Evolutionary conservation across 1,140 invertebrate genomes (phyloP).

Genomic region (Drosophila arawakana): DNA sequence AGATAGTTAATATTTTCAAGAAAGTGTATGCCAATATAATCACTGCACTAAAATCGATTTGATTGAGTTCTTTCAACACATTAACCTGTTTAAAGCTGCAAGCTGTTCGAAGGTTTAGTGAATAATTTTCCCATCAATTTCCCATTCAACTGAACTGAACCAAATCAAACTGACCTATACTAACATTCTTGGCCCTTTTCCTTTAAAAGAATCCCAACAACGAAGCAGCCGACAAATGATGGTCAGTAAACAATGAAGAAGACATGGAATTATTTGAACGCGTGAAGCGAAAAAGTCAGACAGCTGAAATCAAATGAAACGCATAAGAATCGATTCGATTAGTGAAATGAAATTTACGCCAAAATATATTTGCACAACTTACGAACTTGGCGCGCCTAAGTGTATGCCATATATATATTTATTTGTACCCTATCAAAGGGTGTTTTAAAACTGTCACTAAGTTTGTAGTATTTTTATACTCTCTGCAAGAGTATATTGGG

Average conservation of each 20-base stretch:
- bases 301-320: constrained; percentile 74
- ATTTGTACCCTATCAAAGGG: constrained; percentile 1
- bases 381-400: constrained; percentile 73
- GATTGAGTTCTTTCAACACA: not conserved
- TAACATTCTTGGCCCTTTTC: constrained; percentile 8
- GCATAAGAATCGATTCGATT: constrained; percentile 82
- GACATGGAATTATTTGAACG: constrained; percentile 25
- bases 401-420: constrained; percentile 66
- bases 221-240: constrained; percentile 32
- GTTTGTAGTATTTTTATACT: not conserved
- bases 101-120: not conserved
- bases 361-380: constrained; percentile 80
- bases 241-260: constrained; percentile 33
- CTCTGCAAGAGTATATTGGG: too few species aligned
- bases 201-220: not conserved
- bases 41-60: constrained; percentile 3
- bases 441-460: not conserved
- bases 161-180: constrained; percentile 27
- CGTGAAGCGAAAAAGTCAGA: constrained; percentile 61
- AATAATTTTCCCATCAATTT: not conserved
- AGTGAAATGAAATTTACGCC: constrained; percentile 81
- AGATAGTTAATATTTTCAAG: not conserved
- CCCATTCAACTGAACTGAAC: not conserved
- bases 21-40: not conserved
- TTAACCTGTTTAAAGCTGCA: not conserved